phyloP scores from a whole-genome alignment of 2,797 vertebrate species.

The Sparidentex hasta region DNA sequence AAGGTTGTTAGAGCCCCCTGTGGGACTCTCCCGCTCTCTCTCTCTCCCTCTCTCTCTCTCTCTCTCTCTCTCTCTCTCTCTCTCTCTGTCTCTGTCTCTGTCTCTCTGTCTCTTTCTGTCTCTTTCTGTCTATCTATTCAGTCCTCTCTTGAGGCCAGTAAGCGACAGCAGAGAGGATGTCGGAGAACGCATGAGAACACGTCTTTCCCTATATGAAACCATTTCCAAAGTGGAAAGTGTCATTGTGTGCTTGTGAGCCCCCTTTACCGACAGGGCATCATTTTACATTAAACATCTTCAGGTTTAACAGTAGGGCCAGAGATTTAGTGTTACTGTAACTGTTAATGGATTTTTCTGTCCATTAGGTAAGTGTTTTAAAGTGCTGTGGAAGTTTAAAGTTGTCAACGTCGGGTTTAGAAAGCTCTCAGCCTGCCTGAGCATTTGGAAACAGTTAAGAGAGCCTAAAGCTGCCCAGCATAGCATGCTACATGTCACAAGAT shows the following conservation, averaged over 20 bases:
- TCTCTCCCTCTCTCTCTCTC: neutral
- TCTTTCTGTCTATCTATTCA: constrained; percentile 37
- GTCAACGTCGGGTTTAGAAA: constrained; percentile 14
- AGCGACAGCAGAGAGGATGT: constrained; percentile 73
- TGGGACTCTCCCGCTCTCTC: constrained; percentile 53
- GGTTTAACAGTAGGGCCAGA: neutral
- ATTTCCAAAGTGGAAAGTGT: constrained; percentile 19
- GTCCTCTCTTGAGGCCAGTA: constrained; percentile 68
- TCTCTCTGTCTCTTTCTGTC: neutral
- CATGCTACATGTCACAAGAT: constrained; percentile 80
- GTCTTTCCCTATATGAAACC: constrained; percentile 44
- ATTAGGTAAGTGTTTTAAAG: constrained; percentile 29
- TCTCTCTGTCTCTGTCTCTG: neutral
- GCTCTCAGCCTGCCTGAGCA: constrained; percentile 10
- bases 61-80: constrained; percentile 2
- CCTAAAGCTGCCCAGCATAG: constrained; percentile 71
- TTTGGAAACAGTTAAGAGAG: constrained; percentile 62
- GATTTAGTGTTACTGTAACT: constrained; percentile 27
- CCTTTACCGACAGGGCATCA: neutral
- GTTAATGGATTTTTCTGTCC: constrained; percentile 28
- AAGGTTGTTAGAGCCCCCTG: constrained; percentile 76
- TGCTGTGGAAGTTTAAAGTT: constrained; percentile 7
- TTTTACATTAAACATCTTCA: constrained; percentile 18
- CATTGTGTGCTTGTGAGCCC: neutral
- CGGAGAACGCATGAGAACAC: constrained; percentile 67